These are phyloP conservation scores for Aphelenchoides avenae DNA, from an alignment of 1,140 invertebrate species.

Conservation along the genomic window DNA sequence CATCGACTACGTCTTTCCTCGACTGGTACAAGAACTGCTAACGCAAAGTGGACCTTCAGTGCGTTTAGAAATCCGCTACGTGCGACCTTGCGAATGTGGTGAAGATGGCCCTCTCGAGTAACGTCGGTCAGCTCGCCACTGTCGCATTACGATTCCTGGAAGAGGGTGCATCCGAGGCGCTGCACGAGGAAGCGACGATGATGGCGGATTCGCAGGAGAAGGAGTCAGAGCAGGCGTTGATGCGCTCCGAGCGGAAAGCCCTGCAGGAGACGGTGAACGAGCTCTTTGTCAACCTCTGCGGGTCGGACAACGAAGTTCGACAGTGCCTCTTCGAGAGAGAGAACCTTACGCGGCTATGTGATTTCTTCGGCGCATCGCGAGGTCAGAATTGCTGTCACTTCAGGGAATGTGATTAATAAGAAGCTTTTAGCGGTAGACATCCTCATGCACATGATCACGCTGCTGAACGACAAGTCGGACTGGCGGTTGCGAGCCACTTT, in stretches of 20 bases:
- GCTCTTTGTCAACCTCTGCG: constrained; percentile 42
- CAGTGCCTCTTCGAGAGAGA: constrained; percentile 22
- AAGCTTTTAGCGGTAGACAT: constrained; percentile 27
- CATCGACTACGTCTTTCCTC: constrained; percentile 54
- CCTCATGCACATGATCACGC: constrained; percentile 46
- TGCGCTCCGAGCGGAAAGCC: constrained; percentile 21
- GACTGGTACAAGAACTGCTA: constrained; percentile 30
- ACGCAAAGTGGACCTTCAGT: neutral
- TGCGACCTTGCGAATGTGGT: constrained; percentile 20
- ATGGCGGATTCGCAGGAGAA: constrained; percentile 10
- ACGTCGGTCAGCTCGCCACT: constrained; percentile 26
- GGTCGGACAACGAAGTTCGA: constrained; percentile 32
- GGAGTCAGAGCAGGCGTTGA: constrained; percentile 24
- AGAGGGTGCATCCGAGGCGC: constrained; percentile 13
- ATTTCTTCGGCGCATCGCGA: constrained; percentile 37
- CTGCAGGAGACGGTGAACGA: constrained; percentile 40
- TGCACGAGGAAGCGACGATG: constrained; percentile 28
- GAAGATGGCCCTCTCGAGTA: constrained; percentile 38
- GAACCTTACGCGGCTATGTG: constrained; percentile 35
- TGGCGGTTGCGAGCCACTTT: constrained; percentile 40
- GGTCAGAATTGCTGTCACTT: constrained; percentile 17
- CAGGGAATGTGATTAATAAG: neutral
- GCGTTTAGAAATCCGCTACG: constrained; percentile 31
- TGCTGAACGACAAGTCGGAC: constrained; percentile 41
- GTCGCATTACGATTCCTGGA: constrained; percentile 36